These are phyloP conservation scores for Diachrysia chrysitis DNA, from an alignment of 2,888 invertebrate species.

Conservation along the genomic window DNA sequence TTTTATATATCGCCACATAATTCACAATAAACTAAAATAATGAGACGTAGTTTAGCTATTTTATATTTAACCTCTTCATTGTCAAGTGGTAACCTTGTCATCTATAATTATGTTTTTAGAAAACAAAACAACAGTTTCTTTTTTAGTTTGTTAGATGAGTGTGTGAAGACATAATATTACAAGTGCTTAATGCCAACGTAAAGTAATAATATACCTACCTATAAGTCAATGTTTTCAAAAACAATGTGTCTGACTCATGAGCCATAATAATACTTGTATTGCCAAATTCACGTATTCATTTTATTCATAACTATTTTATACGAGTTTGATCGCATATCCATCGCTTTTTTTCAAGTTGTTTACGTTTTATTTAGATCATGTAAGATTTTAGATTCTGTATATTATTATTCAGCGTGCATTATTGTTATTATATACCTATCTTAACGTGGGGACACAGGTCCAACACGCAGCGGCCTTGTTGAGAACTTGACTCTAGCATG, in stretches of 20 bases:
- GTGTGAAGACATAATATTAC: not conserved
- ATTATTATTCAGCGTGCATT: no score
- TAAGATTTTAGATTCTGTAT: no score
- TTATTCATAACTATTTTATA: not conserved
- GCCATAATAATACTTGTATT: not conserved
- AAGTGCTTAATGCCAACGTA: not conserved
- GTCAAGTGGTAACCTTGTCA: not conserved
- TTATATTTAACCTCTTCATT: constrained; percentile 1
- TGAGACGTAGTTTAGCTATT: not conserved
- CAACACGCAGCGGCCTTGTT: no score
- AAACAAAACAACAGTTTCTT: constrained; percentile 1
- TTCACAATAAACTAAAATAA: not conserved
- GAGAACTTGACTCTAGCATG: no score
- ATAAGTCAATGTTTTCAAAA: not conserved
- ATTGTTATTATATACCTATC: no score
- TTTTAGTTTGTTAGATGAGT: not conserved
- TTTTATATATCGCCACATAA: not conserved
- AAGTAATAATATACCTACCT: not conserved
- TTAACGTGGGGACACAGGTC: no score
- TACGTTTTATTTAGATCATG: no score
- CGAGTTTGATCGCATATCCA: no score
- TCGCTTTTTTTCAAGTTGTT: no score
- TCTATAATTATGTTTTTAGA: not conserved
- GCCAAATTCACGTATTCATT: not conserved
- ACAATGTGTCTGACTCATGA: not conserved